phyloP scores from a whole-genome alignment of 2,888 invertebrate species.

The Agriopis marginaria region DNA sequence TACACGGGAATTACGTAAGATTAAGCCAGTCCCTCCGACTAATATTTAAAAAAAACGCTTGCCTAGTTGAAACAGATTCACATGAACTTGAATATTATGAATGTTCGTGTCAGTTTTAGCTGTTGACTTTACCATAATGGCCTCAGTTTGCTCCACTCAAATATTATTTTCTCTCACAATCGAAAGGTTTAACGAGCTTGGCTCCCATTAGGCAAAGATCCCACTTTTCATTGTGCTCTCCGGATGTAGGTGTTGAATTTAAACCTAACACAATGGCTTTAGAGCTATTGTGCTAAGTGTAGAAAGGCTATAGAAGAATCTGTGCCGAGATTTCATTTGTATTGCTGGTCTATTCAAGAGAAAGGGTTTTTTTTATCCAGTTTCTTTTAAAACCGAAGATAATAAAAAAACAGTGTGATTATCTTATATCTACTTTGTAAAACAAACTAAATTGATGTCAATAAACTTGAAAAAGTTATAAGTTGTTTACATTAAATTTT shows the following conservation, averaged over 20 bases:
- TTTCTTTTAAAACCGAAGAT: conserved; percentile 23
- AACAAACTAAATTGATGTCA: too few relatives aligned
- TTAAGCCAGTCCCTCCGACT: too few relatives aligned
- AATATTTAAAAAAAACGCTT: too few relatives aligned
- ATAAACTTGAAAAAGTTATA: too few relatives aligned
- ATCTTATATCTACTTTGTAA: too few relatives aligned
- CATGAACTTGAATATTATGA: too few relatives aligned
- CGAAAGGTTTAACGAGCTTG: conserved; percentile 50
- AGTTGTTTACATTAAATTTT: too few relatives aligned
- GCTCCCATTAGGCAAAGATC: conserved; percentile 52
- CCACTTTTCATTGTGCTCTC: conserved; percentile 47
- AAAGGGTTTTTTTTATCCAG: conserved; percentile 7
- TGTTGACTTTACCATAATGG: not conserved
- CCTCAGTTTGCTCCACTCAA: conserved; percentile 3
- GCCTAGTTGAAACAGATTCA: too few relatives aligned
- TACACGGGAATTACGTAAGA: too few relatives aligned
- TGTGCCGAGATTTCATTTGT: conserved; percentile 19
- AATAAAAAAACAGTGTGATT: too few relatives aligned
- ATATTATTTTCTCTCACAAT: conserved; percentile 33
- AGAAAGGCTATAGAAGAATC: conserved; percentile 15
- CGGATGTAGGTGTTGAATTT: conserved; percentile 54
- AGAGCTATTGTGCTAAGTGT: conserved; percentile 40
- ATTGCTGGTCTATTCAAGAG: conserved; percentile 20
- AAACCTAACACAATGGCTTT: conserved; percentile 56
- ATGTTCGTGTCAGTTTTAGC: too few relatives aligned